Percentiles rank a stretch among this genome's conserved stretches.
Evolutionary conservation across 2,797 vertebrate genomes (phyloP).

Genomic region (Thalassophryne amazonica): DNA sequence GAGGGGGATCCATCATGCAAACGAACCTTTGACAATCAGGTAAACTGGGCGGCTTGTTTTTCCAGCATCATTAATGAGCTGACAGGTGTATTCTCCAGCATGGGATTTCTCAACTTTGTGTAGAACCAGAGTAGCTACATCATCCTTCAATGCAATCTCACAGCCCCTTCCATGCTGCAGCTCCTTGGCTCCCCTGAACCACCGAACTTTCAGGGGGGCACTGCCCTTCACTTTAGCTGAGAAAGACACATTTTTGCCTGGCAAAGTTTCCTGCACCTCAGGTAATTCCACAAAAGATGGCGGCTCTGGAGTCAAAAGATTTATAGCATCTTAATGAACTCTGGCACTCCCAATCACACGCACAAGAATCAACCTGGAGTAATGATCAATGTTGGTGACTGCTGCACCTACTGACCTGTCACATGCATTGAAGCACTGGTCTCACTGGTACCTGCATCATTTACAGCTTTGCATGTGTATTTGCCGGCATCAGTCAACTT

Average conservation of each 20-base stretch:
- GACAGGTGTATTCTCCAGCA: constrained; percentile 81
- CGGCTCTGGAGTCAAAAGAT: constrained; percentile 78
- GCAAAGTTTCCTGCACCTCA: constrained; percentile 79
- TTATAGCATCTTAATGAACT: background rate
- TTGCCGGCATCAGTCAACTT: constrained; percentile 83
- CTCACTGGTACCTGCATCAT: constrained; percentile 85
- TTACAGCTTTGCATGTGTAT: constrained; percentile 87
- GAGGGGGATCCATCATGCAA: background rate
- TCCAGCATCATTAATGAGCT: constrained; percentile 84
- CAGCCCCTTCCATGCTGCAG: constrained; percentile 83
- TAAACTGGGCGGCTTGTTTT: constrained; percentile 79
- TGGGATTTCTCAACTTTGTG: constrained; percentile 78
- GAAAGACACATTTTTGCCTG: constrained; percentile 83
- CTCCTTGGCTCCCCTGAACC: constrained; percentile 90
- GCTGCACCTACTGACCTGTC: constrained; percentile 82
- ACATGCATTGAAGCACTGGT: constrained; percentile 83
- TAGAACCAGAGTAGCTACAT: constrained; percentile 79
- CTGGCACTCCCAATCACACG: background rate
- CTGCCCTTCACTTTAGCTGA: constrained; percentile 86
- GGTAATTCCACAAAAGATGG: constrained; percentile 87
- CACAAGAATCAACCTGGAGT: background rate
- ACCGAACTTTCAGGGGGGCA: constrained; percentile 85
- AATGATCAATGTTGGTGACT: background rate
- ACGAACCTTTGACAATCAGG: constrained; percentile 91
- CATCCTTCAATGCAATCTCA: constrained; percentile 79